phyloP scores from a whole-genome alignment of 2,797 vertebrate genomes.

The Gallinago solitaria region DNA sequence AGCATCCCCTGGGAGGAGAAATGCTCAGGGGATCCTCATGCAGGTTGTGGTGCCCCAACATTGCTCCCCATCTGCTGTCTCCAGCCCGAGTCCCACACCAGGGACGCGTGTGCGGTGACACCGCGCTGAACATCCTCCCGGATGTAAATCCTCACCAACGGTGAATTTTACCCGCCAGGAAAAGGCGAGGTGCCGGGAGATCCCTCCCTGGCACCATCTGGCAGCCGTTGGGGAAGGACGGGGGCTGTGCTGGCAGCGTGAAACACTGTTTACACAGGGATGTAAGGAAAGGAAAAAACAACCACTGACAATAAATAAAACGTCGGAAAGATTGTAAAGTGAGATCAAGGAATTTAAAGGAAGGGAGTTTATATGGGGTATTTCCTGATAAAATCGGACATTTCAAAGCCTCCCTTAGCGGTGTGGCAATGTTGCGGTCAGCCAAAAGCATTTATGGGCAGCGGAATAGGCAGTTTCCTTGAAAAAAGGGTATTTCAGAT shows the following conservation, averaged over 20 bases:
- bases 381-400: slow-evolving; percentile 23
- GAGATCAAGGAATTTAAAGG: slow-evolving; percentile 17
- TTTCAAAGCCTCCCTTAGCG: slow-evolving; percentile 4
- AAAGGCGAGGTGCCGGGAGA: neutral
- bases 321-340: neutral
- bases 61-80: neutral
- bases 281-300: neutral
- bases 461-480: neutral
- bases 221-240: neutral
- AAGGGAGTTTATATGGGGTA: neutral
- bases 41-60: rapidly evolving
- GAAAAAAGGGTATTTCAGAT: neutral
- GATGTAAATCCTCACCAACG: neutral
- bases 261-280: slow-evolving; percentile 31
- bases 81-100: neutral
- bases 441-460: neutral
- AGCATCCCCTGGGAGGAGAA: neutral
- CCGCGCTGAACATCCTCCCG: rapidly evolving
- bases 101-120: neutral
- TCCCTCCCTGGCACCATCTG: neutral
- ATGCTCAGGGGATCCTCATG: neutral
- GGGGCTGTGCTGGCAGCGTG: neutral
- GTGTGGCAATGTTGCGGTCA: neutral
- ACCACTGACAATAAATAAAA: neutral
- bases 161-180: neutral